Evolutionary conservation across 2,888 invertebrate genomes (phyloP).

Genomic region (Phymatocera aterrima): DNA sequence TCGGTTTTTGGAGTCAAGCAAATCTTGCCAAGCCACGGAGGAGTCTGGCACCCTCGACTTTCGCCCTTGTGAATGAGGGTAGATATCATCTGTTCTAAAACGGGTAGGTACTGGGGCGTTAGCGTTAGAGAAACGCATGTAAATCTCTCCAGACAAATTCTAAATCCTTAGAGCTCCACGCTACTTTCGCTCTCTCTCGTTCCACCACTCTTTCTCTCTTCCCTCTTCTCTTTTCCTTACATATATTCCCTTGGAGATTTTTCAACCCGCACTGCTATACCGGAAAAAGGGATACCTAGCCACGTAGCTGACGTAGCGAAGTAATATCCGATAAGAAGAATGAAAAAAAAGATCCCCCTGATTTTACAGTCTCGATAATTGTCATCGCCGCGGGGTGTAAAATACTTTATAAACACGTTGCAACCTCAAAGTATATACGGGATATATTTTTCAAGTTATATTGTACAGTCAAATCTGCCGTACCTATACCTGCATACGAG

Average conservation of each 20-base stretch:
- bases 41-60: constrained; percentile 43
- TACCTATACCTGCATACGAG: no score
- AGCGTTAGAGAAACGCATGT: constrained; percentile 52
- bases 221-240: not conserved
- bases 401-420: no score
- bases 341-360: not conserved
- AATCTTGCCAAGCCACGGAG: no score
- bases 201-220: not conserved
- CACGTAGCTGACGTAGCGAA: not conserved
- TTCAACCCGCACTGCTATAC: not conserved
- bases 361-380: not conserved
- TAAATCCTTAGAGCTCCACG: constrained; percentile 56
- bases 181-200: not conserved
- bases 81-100: constrained; percentile 61
- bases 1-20: no score
- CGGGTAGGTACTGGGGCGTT: constrained; percentile 5
- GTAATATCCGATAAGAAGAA: not conserved
- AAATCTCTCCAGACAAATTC: constrained; percentile 64
- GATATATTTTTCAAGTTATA: no score
- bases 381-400: not conserved
- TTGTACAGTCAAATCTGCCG: no score
- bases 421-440: no score
- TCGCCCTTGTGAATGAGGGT: constrained; percentile 35
- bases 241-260: not conserved
- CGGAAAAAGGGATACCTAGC: no score